These are phyloP conservation scores for Arenicola marina DNA, from an alignment of 2,888 invertebrate species.

Conservation along the genomic window DNA sequence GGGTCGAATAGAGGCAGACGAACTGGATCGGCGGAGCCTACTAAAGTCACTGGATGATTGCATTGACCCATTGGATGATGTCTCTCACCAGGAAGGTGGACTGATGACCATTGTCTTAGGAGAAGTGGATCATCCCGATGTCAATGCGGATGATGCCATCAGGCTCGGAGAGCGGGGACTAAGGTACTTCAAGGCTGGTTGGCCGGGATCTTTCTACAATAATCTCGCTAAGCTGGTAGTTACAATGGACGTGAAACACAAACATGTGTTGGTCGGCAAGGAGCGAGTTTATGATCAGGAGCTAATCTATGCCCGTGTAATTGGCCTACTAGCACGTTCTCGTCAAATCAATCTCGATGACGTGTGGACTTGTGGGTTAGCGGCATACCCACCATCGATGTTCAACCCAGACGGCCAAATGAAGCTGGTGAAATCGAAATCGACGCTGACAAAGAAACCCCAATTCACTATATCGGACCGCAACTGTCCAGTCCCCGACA, in stretches of 20 bases:
- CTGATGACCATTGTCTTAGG: slow-evolving; percentile 20
- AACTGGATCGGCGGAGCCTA: neutral
- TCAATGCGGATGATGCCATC: slow-evolving; percentile 9
- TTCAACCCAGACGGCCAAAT: slow-evolving; percentile 15
- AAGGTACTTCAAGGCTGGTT: slow-evolving; percentile 1
- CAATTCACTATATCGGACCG: slow-evolving; percentile 12
- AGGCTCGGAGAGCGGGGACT: slow-evolving; percentile 4
- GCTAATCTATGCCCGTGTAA: slow-evolving; percentile 9
- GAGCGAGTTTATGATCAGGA: slow-evolving; percentile 12
- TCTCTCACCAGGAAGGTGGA: slow-evolving; percentile 12
- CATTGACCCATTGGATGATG: slow-evolving; percentile 13
- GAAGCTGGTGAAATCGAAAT: slow-evolving; percentile 5
- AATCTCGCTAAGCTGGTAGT: neutral
- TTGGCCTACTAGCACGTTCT: slow-evolving; percentile 10
- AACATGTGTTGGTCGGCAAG: slow-evolving; percentile 9
- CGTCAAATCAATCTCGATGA: slow-evolving; percentile 14
- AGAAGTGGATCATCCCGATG: slow-evolving; percentile 10
- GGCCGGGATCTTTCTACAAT: slow-evolving; percentile 11
- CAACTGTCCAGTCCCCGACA: slow-evolving; percentile 4
- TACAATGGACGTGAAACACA: slow-evolving; percentile 12
- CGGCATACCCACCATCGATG: slow-evolving; percentile 23
- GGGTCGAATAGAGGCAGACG: neutral
- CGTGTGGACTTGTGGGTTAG: slow-evolving; percentile 13
- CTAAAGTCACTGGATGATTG: slow-evolving; percentile 6
- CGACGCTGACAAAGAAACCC: slow-evolving; percentile 8